Evolutionary conservation across 2,888 invertebrate genomes (phyloP).

Genomic region (Sarcophaga caerulescens): DNA sequence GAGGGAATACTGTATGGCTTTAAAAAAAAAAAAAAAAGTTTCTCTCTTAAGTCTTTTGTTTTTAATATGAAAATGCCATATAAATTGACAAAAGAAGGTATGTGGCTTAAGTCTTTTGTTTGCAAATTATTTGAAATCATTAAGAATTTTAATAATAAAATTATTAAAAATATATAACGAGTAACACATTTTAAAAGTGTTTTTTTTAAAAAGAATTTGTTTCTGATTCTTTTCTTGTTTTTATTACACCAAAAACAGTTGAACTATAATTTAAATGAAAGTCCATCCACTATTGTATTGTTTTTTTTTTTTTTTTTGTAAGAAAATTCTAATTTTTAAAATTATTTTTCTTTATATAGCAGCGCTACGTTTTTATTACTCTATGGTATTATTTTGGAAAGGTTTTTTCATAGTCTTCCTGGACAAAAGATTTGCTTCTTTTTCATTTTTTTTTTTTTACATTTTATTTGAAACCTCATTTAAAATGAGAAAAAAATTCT

Average conservation of each 20-base stretch:
- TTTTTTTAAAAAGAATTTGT: neutral
- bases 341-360: slow-evolving; percentile 6
- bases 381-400: slow-evolving; percentile 30
- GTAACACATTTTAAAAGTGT: too few relatives aligned
- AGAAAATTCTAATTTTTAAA: slow-evolving; percentile 35
- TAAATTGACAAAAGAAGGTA: neutral
- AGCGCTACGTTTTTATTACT: neutral
- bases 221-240: neutral
- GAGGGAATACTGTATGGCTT: too few relatives aligned
- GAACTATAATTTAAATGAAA: neutral
- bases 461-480: slow-evolving; percentile 55
- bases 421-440: slow-evolving; percentile 32
- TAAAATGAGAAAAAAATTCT: slow-evolving; percentile 53
- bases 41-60: too few relatives aligned
- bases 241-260: neutral
- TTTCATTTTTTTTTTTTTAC: slow-evolving; percentile 14
- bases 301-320: neutral
- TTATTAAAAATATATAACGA: neutral
- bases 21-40: too few relatives aligned
- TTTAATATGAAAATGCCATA: neutral
- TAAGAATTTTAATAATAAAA: neutral
- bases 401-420: slow-evolving; percentile 33
- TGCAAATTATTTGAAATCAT: neutral
- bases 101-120: neutral
- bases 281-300: neutral